A percentile compares a stretch with the other conserved stretches of the same genome.
Conservation (phyloP, 2,888 invertebrate genomes). For the Leptogaster cylindrica region DNA sequence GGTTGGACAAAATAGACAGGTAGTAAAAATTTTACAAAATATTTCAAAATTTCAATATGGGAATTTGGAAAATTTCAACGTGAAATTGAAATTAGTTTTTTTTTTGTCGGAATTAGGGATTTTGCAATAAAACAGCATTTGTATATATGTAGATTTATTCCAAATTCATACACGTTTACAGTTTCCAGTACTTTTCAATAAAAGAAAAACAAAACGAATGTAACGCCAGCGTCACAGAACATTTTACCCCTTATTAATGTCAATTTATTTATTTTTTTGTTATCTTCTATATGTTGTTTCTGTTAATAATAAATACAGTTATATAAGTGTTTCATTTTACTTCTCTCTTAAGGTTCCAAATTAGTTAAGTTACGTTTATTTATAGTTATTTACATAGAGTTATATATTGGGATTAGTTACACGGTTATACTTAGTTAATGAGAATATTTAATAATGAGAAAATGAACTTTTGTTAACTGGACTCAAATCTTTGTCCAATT, state of each 20-base stretch:
- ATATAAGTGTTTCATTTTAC: background rate
- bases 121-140: constrained; percentile 1
- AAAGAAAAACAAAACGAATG: constrained; percentile 32
- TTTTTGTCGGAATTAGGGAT: no score
- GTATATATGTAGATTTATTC: constrained; percentile 33
- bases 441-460: constrained; percentile 13
- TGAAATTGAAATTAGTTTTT: no score
- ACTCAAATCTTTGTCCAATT: no score
- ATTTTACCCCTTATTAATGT: constrained; percentile 10
- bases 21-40: no score
- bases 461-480: no score
- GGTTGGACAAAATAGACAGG: no score
- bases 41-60: no score
- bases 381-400: constrained; percentile 21
- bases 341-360: background rate
- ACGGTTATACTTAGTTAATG: constrained; percentile 1
- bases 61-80: no score
- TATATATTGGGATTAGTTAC: constrained; percentile 10
- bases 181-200: constrained; percentile 22
- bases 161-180: constrained; percentile 33
- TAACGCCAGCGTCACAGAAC: constrained; percentile 41
- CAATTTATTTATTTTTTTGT: constrained; percentile 2
- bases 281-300: constrained; percentile 7
- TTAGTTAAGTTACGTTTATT: background rate
- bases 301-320: background rate